These are phyloP conservation scores for Theristicus caerulescens DNA, from an alignment of 2,113 vertebrate genomes.

Conservation along the genomic window DNA sequence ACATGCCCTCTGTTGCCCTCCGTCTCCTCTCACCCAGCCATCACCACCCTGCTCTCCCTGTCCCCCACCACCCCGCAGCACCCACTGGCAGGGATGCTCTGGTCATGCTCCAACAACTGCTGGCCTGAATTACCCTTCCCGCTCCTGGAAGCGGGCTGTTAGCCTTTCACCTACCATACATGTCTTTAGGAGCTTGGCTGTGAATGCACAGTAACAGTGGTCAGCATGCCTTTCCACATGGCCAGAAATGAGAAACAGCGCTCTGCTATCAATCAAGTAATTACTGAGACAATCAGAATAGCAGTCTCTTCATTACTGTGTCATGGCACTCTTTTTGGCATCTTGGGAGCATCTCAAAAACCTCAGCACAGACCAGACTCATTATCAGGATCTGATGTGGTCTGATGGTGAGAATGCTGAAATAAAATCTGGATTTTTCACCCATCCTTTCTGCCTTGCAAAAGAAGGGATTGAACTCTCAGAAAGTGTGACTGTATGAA, in stretches of 20 bases:
- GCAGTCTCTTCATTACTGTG: background rate
- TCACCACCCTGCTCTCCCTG: fast-evolving
- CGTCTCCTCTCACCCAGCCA: background rate
- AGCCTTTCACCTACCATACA: fast-evolving
- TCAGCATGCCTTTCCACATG: background rate
- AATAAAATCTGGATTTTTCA: background rate
- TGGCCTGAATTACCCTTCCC: background rate
- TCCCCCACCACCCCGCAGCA: background rate
- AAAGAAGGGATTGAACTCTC: background rate
- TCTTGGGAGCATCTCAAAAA: background rate
- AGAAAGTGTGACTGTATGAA: background rate
- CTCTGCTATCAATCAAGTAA: background rate
- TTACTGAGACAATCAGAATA: background rate
- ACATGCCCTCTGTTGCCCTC: fast-evolving
- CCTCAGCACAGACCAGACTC: background rate
- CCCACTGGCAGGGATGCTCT: fast-evolving
- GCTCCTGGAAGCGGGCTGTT: fast-evolving
- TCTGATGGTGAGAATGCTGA: background rate
- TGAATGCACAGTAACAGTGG: background rate
- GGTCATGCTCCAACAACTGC: background rate
- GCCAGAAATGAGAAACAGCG: background rate
- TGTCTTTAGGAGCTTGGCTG: background rate
- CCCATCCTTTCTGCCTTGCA: background rate
- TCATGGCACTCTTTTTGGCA: background rate
- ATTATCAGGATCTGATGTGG: background rate